Conservation (phyloP, 2,888 invertebrate genomes). For the Seira musarum region DNA sequence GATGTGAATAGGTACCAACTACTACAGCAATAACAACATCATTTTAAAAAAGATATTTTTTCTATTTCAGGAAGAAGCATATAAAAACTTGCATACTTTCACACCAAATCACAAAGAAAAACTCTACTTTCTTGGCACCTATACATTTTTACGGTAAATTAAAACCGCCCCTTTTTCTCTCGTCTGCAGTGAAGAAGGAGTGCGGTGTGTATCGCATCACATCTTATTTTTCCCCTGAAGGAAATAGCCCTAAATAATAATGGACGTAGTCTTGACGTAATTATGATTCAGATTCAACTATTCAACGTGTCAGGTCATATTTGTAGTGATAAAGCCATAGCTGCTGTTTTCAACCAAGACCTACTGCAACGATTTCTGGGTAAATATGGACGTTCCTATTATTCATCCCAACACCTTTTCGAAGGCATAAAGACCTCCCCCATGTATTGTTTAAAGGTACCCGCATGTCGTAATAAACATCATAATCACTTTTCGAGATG, state of each 20-base stretch:
- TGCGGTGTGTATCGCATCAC: not conserved
- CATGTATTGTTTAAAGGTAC: slow-evolving; percentile 7
- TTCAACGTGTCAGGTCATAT: slow-evolving; percentile 38
- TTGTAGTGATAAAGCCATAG: not conserved
- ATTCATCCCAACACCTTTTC: not conserved
- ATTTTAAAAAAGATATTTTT: slow-evolving; percentile 37
- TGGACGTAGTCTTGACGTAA: slow-evolving; percentile 34
- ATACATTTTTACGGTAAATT: slow-evolving; percentile 66
- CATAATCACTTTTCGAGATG: slow-evolving; percentile 6
- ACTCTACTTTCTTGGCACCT: slow-evolving; percentile 65
- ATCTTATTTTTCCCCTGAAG: not conserved
- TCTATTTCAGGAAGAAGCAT: no score
- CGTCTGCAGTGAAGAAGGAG: not conserved
- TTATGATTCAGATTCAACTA: slow-evolving; percentile 36
- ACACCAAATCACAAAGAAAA: slow-evolving; percentile 51
- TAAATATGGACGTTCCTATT: slow-evolving; percentile 20
- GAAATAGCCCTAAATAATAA: slow-evolving; percentile 22
- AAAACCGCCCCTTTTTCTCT: slow-evolving; percentile 61
- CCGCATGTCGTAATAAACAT: not conserved
- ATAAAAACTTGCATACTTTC: slow-evolving; percentile 65
- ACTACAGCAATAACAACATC: slow-evolving; percentile 48
- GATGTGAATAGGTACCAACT: slow-evolving; percentile 18
- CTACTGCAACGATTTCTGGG: slow-evolving; percentile 52
- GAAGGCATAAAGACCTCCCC: not conserved
- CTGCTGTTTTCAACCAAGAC: slow-evolving; percentile 33